Base-by-base conservation (phyloP, 2,888 invertebrate genomes). In the Sminthurides aquaticus region DNA sequence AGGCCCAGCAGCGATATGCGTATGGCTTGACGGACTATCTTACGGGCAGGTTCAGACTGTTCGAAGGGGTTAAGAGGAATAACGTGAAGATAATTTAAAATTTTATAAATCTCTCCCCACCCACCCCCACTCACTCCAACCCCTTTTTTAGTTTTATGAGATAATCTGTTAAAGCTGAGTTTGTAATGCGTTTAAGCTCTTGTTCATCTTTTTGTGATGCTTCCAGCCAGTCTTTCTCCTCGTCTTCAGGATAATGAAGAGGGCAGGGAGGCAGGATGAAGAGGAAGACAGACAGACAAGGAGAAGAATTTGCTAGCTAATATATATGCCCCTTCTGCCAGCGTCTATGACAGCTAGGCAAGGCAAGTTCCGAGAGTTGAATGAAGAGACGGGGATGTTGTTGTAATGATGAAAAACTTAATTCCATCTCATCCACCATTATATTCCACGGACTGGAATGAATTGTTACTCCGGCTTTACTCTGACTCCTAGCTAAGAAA, bases 41-140 rank as follows among this genome's bases (percentile, higher is more conserved):
- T 5, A 34, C 43, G 43, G 8, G 43, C 43, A 34, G 43, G 8
- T 34, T 34, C 5, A 34, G 43, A 34, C 43, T 11, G 43, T 5
- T 34, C 15, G 43, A 5, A 5, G 15, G 43, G 43, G 43, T 34
- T 34, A 34, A 15, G 43, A n/a, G 5, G 43, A 34, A 34, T 15
- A 34, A 34, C 8, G 43, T 15, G 15, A 34, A 15, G 8, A 34
- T 34, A 34, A 34, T 34, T 34, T 15, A 34, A 34, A 34, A 34
- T 34, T 34, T 15, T 5, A 15, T 5, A 34, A 34, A 65, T 57
- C 59, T 29, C 58, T 58, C 58, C 54, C 26, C 27, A 24, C 27
- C 26, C 27, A 11, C 8, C 43, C 5, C 43, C 43, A 34, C 43
- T 34, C 43, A 5, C 43, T 34, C 43, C 5, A 15, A 34, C 8